Evolutionary conservation across 2,797 vertebrate species (phyloP), one percentile per base, ranked within the genome.

Genomic region (Diceros bicornis): DNA sequence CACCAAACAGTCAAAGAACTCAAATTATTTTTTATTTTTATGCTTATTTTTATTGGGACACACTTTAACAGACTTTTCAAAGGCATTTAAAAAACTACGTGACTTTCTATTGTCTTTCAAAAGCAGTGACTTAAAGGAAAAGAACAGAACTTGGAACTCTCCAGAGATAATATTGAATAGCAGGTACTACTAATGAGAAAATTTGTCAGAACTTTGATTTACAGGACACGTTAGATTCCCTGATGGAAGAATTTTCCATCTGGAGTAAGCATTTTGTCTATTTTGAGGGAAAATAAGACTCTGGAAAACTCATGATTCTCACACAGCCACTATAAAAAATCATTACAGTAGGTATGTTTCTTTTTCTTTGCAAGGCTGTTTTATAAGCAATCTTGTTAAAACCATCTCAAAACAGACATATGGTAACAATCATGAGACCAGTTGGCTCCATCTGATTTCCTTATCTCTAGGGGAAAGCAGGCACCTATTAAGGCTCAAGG

Each of bases 41-140:
- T 94, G 74, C 57, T 87, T 95, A 90, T 87, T 95, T 86, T 81
- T 95, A 79, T n/a, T 77, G 47, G 37, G 41, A 83, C 21, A 78
- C 52, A 83, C 16, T 89, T 85, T 44, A 94, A 71, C 57, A 94
- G 47, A 62, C 71, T 92, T 75, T 69, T 34, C 77, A 92, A 94
- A 92, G 41, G 34, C 66, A 97, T 71, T 62, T 50, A 77, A 77
- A 81, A 72, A 78, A 74, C 23, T 44, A 59, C 50, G 20, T 29
- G 41, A 78, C 20, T 77, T 96, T 52, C 25, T 59, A n/a, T 87
- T 95, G n/a, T 89, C 68, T 88, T 91, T 96, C 82, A 85, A 96
- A 95, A 85, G 66, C 17, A 59, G 27, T 75, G 37, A 89, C 17
- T 27, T 82, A 13, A 64, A 92, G n/a, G 25, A 86, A 84, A 96